Evolutionary conservation across 2,888 invertebrate genomes (phyloP), one percentile per base, ranked within the genome.

Genomic region (Caenorhabditis sp.): DNA sequence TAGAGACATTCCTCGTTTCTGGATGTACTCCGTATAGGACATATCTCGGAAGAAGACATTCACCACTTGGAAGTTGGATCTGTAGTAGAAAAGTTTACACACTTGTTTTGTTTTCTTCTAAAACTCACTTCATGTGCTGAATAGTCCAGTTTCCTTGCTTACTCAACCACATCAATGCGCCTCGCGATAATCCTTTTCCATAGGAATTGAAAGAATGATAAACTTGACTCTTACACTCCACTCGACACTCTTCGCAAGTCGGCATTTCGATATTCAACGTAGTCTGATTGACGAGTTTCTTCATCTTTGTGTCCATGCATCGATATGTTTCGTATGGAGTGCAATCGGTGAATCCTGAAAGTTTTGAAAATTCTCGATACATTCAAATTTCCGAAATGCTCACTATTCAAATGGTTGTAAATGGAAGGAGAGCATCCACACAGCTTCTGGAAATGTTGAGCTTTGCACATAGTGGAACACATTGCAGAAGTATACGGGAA

Each of bases 191-290:
- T 2, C 89, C 90, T 47, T 86, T 82, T 38, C 89, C 87, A 76
- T 91, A 91, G 0, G 91, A 91, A 61, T 91, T 91, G 75, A 85
- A 90, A 1, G 90, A 85, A 75, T 90, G 89, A 80, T 89, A 91
- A 7, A 86, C 88, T 79, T 87, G 89, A 54, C 89, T 85, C 35
- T 81, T 80, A 56, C 87, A 87, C 44, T 87, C 87, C 12, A 87
- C 74, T 28, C 75, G 61, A 47, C 85, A 85, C 47, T 87, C 84
- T 16, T 74, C 69, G 56, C 87, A 87, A 1, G 68, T 59, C 19
- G 87, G 87, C 84, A 87, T 85, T 24, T 85, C 76, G n/a, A 82
- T 82, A 41, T 82, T 76, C 35, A 81, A 38, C 24, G 64, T 75
- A 28, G 74, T 74, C 58, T 64, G 75, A 51, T 77, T 77, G 47